Base-by-base conservation (phyloP, 2,888 invertebrate genomes). In the Tiliacea aurago region DNA sequence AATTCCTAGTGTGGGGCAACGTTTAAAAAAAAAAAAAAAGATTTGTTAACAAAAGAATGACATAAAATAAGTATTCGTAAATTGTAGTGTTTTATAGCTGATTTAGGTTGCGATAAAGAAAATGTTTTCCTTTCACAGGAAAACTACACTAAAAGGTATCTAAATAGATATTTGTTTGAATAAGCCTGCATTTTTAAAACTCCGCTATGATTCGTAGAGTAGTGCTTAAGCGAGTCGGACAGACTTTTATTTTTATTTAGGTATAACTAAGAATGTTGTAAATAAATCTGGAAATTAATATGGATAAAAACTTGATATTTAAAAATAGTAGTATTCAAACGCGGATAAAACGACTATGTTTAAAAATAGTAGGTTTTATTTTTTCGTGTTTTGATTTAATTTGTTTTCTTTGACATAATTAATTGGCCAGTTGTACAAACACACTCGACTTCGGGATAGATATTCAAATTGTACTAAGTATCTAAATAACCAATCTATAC, bases 331-430 rank as follows among this genome's bases (percentile, higher is more conserved):
- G 28, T 1, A 28, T 28, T 28, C 28, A 28, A 28, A 28, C 28
- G 28, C 28, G 28, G 1, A 28, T 28, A 2, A 28, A 28, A 28
- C 28, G 28, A 28, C 1, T 1, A 28, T 28, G 28, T 28, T 28
- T 28, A 28, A 28, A 28, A 53, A 73, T 56, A 56, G 18, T 58
- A 13, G 15, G 6, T 20, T 49, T 15, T 56, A n/a, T 56, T 73
- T 53, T 13, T 23, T 20, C 15, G 15, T 47, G 41, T 49, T 76
- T 76, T 41, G 7, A 65, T 76, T 76, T 20, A 4, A 76, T 58
- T 67, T 3, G 13, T 0, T 10, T 18, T 67, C 37, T 45, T 37
- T 41, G 11, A 33, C 18, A 37, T 7, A 10, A 41, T 20, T 55
- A 33, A 6, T 9, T 43, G 6, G 28, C 4, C 0, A 20, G 28